A percentile compares a stretch with the other conserved stretches of the same genome.
phyloP scores from a whole-genome alignment of 2,113 vertebrate species.

The Otolemur garnettii region DNA sequence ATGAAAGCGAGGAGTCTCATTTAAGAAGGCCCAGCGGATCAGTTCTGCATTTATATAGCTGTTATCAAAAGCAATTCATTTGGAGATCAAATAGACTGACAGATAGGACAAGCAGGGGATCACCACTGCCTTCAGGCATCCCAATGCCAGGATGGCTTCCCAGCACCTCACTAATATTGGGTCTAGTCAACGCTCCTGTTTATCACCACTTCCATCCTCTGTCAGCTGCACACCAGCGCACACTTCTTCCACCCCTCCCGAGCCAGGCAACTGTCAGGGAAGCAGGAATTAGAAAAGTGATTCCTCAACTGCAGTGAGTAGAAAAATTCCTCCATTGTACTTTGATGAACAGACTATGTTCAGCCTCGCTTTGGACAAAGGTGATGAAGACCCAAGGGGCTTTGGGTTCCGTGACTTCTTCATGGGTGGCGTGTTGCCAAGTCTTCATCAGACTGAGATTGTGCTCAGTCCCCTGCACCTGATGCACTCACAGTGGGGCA shows the following conservation, averaged over 20 bases:
- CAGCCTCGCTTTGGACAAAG: slow-evolving; percentile 44
- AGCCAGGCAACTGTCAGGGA: slow-evolving; percentile 47
- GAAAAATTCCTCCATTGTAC: background rate
- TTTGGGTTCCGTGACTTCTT: accelerated
- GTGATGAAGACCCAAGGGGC: background rate
- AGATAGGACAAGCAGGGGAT: slow-evolving; percentile 93
- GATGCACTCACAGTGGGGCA: background rate
- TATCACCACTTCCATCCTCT: slow-evolving; percentile 82
- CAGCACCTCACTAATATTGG: slow-evolving; percentile 89
- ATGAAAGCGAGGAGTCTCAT: slow-evolving; percentile 93
- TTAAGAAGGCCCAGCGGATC: slow-evolving; percentile 93
- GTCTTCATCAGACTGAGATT: background rate
- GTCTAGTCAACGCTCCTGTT: slow-evolving; percentile 87
- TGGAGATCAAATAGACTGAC: slow-evolving; percentile 95
- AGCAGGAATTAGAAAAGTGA: slow-evolving; percentile 7
- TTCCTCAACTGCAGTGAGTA: background rate
- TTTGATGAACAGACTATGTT: background rate
- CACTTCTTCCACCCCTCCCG: slow-evolving; percentile 56
- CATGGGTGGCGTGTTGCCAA: too few relatives aligned
- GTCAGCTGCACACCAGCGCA: slow-evolving; percentile 79
- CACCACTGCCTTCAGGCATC: slow-evolving; percentile 91
- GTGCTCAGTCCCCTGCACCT: background rate
- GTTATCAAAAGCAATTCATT: slow-evolving; percentile 96
- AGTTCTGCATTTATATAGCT: slow-evolving; percentile 93
- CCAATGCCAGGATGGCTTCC: slow-evolving; percentile 88